phyloP scores from a whole-genome alignment of 92 coral and sea anemone species.

The Porites evermanni region DNA sequence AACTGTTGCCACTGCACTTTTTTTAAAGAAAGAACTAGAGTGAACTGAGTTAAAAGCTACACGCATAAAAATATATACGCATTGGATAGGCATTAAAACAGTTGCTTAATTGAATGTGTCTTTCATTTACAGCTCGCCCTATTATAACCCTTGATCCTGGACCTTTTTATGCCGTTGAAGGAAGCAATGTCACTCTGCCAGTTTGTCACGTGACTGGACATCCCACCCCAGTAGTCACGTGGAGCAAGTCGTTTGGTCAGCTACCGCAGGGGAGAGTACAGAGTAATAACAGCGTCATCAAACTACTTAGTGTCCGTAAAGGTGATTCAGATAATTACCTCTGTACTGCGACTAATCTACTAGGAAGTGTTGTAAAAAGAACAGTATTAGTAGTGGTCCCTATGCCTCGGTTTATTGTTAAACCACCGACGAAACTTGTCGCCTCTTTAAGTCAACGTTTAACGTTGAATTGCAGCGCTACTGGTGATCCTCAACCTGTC shows the following conservation, averaged over 20 bases:
- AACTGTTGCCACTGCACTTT: too few relatives aligned
- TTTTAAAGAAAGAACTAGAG: too few relatives aligned
- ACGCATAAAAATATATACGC: too few relatives aligned
- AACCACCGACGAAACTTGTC: constrained; percentile 21
- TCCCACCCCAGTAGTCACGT: constrained; percentile 64
- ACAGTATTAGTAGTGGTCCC: constrained; percentile 32
- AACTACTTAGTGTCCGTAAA: constrained; percentile 2
- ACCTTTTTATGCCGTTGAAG: constrained; percentile 57
- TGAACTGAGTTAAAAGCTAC: too few relatives aligned
- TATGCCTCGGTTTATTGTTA: constrained; percentile 38
- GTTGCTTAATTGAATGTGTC: background rate
- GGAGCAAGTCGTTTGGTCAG: constrained; percentile 68
- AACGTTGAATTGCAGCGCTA: constrained; percentile 56
- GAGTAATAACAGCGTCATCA: constrained; percentile 19
- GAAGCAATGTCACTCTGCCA: constrained; percentile 70
- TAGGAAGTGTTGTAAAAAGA: constrained; percentile 37
- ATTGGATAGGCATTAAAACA: too few relatives aligned
- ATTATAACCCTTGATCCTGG: constrained; percentile 41
- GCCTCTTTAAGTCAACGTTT: background rate
- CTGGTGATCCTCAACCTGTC: constrained; percentile 42
- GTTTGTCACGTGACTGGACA: constrained; percentile 74
- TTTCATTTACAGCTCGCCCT: constrained; percentile 52
- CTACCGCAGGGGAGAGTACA: constrained; percentile 44
- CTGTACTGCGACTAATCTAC: constrained; percentile 50
- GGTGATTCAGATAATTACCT: constrained; percentile 52